Evolutionary conservation across 2,797 vertebrate genomes (phyloP), one percentile per base, ranked within the genome.

Genomic region (Poecilia wingei): DNA sequence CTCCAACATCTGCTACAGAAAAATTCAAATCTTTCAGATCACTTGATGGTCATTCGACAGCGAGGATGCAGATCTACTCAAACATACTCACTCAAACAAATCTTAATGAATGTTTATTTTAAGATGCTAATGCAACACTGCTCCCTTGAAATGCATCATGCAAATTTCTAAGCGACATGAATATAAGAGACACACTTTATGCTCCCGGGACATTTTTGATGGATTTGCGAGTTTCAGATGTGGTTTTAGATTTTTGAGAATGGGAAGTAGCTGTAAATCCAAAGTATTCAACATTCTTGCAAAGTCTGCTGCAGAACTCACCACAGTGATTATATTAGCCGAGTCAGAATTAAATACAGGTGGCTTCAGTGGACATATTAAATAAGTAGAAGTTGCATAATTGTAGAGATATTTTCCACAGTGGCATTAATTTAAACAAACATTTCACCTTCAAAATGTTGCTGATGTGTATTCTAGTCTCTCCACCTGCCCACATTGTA

Each of bases 381-480:
- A 10, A 43, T 75, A 7, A 13, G 64, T 39, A 25, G 39, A 69
- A 69, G 39, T n/a, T 69, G 10, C 41, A 12, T 4, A 69, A n/a
- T 41, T 25, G 22, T 43, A 25, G 2, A n/a, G 4, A 69, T 20
- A 31, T 53, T 70, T 61, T 25, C 74, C 72, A 46, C 36, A 74
- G 41, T 71, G n/a, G 20, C 59, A 74, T 47, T 57, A 14, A 47
- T 45, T 41, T n/a, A 75, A 45, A 64, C 57, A 0, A 74, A 14
- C 18, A 59, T 55, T 72, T 80, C 28, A 51, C 22, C 0, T 46
- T 43, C 41, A 25, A 13, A 75, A 69, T 68, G 16, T 73, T 33
- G 53, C 59, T 78, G 25, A 41, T 61, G 49, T n/a, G 33, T 59
- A 55, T 53, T 79, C 16, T 69, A 49, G 46, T 79, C 77, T 74